These are phyloP conservation scores for Gymnocypris eckloni DNA, from an alignment of 2,797 vertebrate species.

Conservation along the genomic window DNA sequence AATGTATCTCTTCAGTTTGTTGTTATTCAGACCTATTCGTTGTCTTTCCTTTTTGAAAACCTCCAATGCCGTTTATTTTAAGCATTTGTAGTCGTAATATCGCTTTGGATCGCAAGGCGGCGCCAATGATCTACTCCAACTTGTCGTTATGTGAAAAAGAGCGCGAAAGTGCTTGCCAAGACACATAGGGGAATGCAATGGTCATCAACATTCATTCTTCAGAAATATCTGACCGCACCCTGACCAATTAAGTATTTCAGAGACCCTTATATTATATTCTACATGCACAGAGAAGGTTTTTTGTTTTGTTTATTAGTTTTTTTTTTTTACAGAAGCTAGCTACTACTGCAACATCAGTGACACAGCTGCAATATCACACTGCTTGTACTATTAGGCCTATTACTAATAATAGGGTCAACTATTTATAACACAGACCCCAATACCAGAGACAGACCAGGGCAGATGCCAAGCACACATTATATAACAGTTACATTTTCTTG, in stretches of 20 bases:
- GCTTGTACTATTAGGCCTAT: not conserved
- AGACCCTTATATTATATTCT: not conserved
- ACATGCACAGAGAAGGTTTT: not conserved
- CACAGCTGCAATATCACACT: not conserved
- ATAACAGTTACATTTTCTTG: not conserved
- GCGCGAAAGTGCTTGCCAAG: not conserved
- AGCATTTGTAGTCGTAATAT: not conserved
- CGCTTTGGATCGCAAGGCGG: not conserved
- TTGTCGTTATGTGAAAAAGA: not conserved
- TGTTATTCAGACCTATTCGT: not conserved
- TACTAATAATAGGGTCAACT: slow-evolving; percentile 18
- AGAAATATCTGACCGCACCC: not conserved
- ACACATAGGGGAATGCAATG: not conserved
- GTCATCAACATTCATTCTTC: not conserved
- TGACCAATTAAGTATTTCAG: not conserved
- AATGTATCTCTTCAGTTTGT: not conserved
- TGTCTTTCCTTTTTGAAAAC: not conserved
- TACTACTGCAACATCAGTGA: not conserved
- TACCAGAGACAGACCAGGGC: not conserved
- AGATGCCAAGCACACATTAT: slow-evolving; percentile 3
- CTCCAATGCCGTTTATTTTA: not conserved
- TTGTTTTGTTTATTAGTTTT: not conserved
- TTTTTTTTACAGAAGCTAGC: not conserved
- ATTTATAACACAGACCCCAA: slow-evolving; percentile 10
- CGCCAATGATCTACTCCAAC: not conserved